A percentile compares a stretch with the other conserved stretches of the same genome.
Evolutionary conservation across 1,140 invertebrate genomes (phyloP).

Genomic region (Caenorhabditis latens): DNA sequence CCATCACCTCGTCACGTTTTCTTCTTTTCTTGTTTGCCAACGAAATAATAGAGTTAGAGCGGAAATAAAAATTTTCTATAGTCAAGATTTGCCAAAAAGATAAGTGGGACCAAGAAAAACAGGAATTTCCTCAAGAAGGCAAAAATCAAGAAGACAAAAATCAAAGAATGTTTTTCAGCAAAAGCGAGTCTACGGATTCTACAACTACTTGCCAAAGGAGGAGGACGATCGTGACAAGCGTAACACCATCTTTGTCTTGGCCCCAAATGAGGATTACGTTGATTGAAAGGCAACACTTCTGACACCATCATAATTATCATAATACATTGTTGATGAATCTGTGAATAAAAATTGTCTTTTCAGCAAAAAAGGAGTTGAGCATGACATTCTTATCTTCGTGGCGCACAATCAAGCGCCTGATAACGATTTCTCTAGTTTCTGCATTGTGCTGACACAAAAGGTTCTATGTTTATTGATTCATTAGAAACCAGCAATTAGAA

Average conservation of each 20-base stretch:
- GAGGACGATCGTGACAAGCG: conserved; percentile 30
- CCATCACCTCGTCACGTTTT: conserved; percentile 8
- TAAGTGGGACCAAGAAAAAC: not conserved
- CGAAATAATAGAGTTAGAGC: not conserved
- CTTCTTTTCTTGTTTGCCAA: not conserved
- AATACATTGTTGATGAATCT: conserved; percentile 50
- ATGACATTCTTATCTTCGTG: conserved; percentile 2
- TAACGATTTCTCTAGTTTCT: conserved; percentile 25
- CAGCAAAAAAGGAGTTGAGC: not conserved
- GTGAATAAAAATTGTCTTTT: conserved; percentile 32
- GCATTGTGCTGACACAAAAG: conserved; percentile 9
- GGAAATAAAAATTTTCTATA: not conserved
- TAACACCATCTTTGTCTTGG: not conserved
- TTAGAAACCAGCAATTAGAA: not conserved
- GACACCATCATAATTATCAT: conserved; percentile 34
- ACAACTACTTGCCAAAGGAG: conserved; percentile 47
- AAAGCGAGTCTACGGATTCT: conserved; percentile 44
- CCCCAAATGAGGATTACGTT: conserved; percentile 6
- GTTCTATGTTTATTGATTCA: conserved; percentile 24
- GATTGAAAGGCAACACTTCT: not conserved
- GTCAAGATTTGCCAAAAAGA: not conserved
- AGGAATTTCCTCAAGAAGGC: not conserved
- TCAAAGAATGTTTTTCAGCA: conserved; percentile 45
- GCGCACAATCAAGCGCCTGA: not conserved
- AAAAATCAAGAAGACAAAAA: not conserved